Conservation (phyloP, 2,113 vertebrate genomes). For the Dryoscopus gambensis region DNA sequence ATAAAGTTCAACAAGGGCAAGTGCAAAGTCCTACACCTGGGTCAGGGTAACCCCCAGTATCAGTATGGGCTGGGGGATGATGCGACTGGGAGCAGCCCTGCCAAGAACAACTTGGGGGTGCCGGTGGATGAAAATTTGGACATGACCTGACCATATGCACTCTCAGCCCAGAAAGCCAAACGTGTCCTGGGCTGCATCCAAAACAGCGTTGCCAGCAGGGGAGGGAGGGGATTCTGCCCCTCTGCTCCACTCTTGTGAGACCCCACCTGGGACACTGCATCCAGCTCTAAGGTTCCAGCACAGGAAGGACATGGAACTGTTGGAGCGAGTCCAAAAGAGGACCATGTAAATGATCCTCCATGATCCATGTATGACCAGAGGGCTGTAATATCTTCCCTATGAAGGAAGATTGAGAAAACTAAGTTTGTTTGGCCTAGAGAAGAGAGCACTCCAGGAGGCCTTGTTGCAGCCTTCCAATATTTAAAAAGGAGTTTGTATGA, state of each 20-base stretch:
- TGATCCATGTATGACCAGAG: background rate
- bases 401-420: background rate
- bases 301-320: fast-evolving
- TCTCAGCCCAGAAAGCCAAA: background rate
- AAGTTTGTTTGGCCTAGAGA: background rate
- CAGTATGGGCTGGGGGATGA: background rate
- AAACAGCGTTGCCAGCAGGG: background rate
- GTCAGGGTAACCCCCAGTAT: background rate
- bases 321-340: fast-evolving
- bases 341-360: background rate
- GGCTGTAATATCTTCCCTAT: background rate
- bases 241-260: background rate
- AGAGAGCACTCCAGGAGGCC: background rate
- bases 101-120: fast-evolving
- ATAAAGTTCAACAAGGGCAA: background rate
- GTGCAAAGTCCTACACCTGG: background rate
- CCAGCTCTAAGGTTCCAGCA: background rate
- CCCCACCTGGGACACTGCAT: fast-evolving
- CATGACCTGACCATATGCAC: fast-evolving
- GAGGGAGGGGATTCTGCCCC: background rate
- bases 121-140: fast-evolving
- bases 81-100: no score
- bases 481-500: background rate
- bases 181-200: background rate
- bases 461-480: background rate